A percentile compares a stretch with the other conserved stretches of the same genome.
Evolutionary conservation across 2,113 vertebrate species (phyloP).

Genomic region (Benthochromis sp.): DNA sequence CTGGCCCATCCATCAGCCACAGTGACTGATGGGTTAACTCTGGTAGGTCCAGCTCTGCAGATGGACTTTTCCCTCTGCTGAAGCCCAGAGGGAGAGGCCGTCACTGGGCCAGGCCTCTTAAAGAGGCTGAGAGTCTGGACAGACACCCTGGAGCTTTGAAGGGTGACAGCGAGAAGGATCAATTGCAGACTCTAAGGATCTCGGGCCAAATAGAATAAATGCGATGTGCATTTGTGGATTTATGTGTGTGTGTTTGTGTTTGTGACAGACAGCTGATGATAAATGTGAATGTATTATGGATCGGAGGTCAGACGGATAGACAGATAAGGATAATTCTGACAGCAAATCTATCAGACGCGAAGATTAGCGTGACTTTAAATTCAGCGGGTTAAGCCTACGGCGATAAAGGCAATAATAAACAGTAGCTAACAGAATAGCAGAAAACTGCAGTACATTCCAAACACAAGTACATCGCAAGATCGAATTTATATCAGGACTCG

Average conservation of each 20-base stretch:
- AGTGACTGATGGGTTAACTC: conserved; percentile 44
- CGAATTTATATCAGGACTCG: neutral
- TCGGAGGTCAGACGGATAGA: neutral
- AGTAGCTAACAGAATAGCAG: neutral
- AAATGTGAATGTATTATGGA: neutral
- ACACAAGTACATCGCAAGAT: neutral
- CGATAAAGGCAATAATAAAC: neutral
- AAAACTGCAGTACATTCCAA: neutral
- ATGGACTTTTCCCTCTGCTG: conserved; percentile 41
- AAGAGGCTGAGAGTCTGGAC: conserved; percentile 29
- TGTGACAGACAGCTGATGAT: neutral
- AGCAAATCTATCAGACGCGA: neutral
- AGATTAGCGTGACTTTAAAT: neutral
- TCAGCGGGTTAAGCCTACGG: neutral
- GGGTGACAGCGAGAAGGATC: conserved; percentile 15
- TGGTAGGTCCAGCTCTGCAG: conserved; percentile 24
- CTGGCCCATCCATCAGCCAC: conserved; percentile 32
- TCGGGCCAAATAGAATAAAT: neutral
- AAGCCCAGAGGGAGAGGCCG: conserved; percentile 37
- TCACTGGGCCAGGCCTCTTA: neutral
- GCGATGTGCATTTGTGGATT: neutral
- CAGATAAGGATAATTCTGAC: neutral
- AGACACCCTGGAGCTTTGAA: conserved; percentile 22
- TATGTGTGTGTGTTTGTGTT: neutral
- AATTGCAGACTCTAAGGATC: neutral